phyloP scores from a whole-genome alignment of 1,140 invertebrate species.

The Drosophila erecta region DNA sequence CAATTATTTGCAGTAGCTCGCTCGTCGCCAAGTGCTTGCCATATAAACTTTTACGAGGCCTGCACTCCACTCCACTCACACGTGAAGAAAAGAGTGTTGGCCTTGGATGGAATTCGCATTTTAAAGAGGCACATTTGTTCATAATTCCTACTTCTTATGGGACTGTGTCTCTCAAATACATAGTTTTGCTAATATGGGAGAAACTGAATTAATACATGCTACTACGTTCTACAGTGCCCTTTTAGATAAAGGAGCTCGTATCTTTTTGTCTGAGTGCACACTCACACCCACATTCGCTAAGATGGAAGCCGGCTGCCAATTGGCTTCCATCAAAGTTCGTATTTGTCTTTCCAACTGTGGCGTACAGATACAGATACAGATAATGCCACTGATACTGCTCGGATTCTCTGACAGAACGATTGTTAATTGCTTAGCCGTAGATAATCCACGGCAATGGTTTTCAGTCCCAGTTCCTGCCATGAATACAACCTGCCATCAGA shows the following conservation, averaged over 20 bases:
- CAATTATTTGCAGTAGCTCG: slow-evolving; percentile 70
- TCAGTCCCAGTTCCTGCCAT: slow-evolving; percentile 2
- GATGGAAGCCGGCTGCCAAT: slow-evolving; percentile 44
- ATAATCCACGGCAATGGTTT: slow-evolving; percentile 22
- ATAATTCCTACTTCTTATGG: no score
- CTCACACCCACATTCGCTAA: slow-evolving; percentile 9
- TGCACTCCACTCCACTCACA: slow-evolving; percentile 31
- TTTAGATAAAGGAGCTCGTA: no score
- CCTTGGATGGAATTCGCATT: background rate
- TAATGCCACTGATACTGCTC: slow-evolving; percentile 11
- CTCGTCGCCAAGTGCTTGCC: slow-evolving; percentile 58
- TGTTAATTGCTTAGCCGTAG: slow-evolving; percentile 30
- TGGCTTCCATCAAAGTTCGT: slow-evolving; percentile 41
- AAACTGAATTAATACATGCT: no score
- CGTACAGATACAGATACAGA: slow-evolving; percentile 5
- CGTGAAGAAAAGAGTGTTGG: slow-evolving; percentile 1
- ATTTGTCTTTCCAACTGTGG: slow-evolving; percentile 35
- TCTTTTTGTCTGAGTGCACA: background rate
- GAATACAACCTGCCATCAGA: slow-evolving; percentile 8
- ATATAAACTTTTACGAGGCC: slow-evolving; percentile 65
- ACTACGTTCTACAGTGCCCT: no score
- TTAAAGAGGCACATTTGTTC: no score
- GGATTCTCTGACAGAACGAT: slow-evolving; percentile 9
- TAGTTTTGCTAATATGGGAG: no score
- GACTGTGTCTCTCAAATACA: no score